Conservation (phyloP, 92 coral and sea anemone species). For the Porites lobata region DNA sequence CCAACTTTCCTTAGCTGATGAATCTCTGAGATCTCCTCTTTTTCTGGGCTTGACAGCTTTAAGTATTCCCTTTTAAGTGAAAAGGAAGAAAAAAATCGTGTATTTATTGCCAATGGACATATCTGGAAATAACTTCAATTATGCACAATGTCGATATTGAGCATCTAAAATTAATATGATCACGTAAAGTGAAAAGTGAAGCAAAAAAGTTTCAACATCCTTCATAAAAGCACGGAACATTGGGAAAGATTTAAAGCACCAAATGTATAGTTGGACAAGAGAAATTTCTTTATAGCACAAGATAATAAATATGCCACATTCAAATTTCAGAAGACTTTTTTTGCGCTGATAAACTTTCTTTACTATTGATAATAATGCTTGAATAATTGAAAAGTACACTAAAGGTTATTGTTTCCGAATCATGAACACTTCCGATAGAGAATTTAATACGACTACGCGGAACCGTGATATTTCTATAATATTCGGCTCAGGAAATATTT, state of each 20-base stretch:
- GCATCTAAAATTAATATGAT: neutral
- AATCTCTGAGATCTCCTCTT: neutral
- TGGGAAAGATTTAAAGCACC: neutral
- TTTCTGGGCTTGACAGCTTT: neutral
- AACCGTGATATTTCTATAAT: too few species aligned
- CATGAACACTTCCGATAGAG: slow-evolving; percentile 10
- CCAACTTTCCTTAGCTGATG: neutral
- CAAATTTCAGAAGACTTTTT: neutral
- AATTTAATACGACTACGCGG: neutral
- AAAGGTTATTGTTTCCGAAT: slow-evolving; percentile 2
- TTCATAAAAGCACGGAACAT: neutral
- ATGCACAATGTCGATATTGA: neutral
- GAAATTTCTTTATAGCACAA: neutral
- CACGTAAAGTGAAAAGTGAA: neutral
- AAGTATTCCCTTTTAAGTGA: neutral
- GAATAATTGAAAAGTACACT: neutral
- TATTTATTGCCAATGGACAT: neutral
- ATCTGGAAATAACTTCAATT: slow-evolving; percentile 2
- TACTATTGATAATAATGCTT: neutral
- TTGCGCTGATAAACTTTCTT: neutral
- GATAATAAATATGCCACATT: neutral
- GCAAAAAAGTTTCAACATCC: neutral
- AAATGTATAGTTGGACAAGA: neutral
- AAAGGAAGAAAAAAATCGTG: slow-evolving; percentile 1
- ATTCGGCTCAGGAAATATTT: too few species aligned